These are phyloP conservation scores for Lacerta agilis DNA, from an alignment of 2,797 vertebrate genomes.

Conservation along the genomic window DNA sequence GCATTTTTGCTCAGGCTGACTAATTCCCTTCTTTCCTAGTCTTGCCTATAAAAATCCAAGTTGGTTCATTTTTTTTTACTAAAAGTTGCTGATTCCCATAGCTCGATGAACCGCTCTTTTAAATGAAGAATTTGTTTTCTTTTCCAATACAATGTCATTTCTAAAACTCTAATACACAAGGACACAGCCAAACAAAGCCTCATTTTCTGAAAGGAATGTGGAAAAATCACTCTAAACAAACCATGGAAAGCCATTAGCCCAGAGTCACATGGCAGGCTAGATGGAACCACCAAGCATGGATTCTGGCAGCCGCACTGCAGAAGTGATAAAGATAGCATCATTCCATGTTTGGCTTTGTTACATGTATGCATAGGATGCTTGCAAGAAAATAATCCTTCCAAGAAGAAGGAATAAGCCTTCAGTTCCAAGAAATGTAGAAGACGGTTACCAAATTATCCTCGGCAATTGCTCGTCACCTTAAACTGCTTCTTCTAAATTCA, in stretches of 20 bases:
- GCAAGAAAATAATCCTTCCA: not conserved
- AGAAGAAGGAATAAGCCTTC: not conserved
- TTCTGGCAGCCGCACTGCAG: not conserved
- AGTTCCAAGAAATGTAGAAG: not conserved
- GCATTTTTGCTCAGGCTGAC: too few relatives aligned
- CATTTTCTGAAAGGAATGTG: not conserved
- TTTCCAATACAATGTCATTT: not conserved
- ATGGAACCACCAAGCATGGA: not conserved
- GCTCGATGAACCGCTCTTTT: too few relatives aligned
- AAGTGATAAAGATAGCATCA: not conserved
- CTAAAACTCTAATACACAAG: not conserved
- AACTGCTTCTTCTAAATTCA: not conserved
- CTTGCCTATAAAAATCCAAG: too few relatives aligned
- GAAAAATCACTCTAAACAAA: not conserved
- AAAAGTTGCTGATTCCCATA: too few relatives aligned
- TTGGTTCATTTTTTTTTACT: too few relatives aligned
- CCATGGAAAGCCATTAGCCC: not conserved
- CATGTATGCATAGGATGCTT: too few relatives aligned
- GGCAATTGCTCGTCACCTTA: not conserved
- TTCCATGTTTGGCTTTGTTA: not conserved
- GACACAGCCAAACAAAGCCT: not conserved
- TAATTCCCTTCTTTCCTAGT: too few relatives aligned
- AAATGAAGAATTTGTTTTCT: too few relatives aligned
- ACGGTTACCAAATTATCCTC: not conserved
- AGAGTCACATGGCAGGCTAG: not conserved